phyloP scores from a whole-genome alignment of 2,797 vertebrate genomes.

The Novumbra hubbsi region DNA sequence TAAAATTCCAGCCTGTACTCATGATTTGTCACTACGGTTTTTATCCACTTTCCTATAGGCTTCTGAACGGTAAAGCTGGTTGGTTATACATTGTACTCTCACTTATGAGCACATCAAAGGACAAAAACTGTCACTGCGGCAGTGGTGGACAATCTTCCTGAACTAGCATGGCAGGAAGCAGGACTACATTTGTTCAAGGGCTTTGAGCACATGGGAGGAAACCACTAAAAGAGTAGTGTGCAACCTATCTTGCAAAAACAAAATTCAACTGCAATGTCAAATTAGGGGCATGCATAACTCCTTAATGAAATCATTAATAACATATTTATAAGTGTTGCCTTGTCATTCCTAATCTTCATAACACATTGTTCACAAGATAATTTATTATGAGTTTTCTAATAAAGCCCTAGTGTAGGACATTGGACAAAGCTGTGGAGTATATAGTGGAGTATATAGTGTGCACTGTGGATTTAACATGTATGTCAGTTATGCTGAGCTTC shows the following conservation, averaged over 20 bases:
- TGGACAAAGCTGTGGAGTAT: no score
- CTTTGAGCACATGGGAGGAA: neutral
- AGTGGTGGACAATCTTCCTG: conserved; percentile 15
- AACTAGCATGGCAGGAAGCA: neutral
- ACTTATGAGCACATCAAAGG: conserved; percentile 40
- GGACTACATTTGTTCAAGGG: neutral
- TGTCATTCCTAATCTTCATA: no score
- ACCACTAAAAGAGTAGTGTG: neutral
- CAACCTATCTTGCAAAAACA: neutral
- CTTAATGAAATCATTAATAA: neutral
- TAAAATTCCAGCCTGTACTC: conserved; percentile 36
- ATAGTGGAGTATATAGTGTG: no score
- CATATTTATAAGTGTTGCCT: neutral
- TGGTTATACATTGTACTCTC: conserved; percentile 15
- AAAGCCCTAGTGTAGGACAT: no score
- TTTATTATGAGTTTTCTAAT: no score
- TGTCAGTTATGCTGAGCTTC: no score
- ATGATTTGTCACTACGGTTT: conserved; percentile 19
- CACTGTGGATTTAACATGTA: no score
- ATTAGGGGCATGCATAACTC: neutral
- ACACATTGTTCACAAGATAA: no score
- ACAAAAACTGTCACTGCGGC: conserved; percentile 40
- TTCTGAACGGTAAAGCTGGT: neutral
- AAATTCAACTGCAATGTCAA: neutral
- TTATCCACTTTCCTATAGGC: neutral